Base-by-base conservation (phyloP, 2,888 invertebrate species). In the Rhimphoctona megacephalus region DNA sequence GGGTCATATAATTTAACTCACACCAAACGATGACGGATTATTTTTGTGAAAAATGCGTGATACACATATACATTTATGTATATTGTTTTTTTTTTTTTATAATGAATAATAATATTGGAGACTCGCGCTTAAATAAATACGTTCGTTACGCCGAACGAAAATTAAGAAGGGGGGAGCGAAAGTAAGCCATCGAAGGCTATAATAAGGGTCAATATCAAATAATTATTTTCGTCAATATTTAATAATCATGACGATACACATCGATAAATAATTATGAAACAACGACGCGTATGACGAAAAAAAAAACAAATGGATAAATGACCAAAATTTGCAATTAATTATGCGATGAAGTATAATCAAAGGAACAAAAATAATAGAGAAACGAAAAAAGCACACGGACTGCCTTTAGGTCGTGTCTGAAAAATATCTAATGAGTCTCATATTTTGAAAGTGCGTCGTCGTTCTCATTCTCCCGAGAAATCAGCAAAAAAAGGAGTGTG, bases 71-170 rank as follows among this genome's bases (percentile, higher is more conserved):
- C 72, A 83, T 69, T 76, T 61, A 52, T 76, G 77, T 84, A 83
- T 83, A 46, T 22, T 76, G n/a, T 74, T 46, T 64, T 74, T 79
- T 78, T 76, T 76, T 72, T 66, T 72, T 67, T 76, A 19, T 36
- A 73, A 36, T 52, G 80, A 17, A 83, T 46, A 54, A 36, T 64
- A 54, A 81, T 76, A 52, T 66, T 46, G 66, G 87, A 77, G 72
- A 76, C 73, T 89, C 88, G 81, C 85, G 73, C 83, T 88, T 83
- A 91, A 91, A 92, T 91, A 92, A 91, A 91, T 92, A 91, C 86
- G 89, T 89, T 90, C 82, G 78, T 90, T 89, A 90, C 83, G 87
- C 86, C 87, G 87, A 88, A 85, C 57, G 74, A 81, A 76, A 80
- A 83, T 49, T 25, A 69, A 43, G 9, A 22, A 25, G 17, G 22